phyloP scores from a whole-genome alignment of 2,888 invertebrate species.

The Crepidodera aurea region DNA sequence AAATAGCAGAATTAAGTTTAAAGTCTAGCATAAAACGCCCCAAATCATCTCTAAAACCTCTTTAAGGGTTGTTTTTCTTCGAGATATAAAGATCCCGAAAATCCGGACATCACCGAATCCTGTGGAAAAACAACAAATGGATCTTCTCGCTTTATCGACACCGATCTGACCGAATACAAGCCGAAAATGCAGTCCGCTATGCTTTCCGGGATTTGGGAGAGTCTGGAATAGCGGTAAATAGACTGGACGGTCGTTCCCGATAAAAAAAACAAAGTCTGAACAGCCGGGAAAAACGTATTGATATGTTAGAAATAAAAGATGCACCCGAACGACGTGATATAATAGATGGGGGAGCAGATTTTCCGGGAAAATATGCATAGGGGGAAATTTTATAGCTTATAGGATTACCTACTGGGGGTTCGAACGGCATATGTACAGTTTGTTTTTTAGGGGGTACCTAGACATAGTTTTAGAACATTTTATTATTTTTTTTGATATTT shows the following conservation, averaged over 20 bases:
- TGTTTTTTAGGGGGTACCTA: too few relatives aligned
- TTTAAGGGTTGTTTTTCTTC: neutral
- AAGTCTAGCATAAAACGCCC: too few relatives aligned
- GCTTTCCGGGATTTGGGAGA: constrained; percentile 40
- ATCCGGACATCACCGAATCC: constrained; percentile 28
- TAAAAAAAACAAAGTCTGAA: constrained; percentile 22
- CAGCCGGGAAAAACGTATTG: constrained; percentile 27
- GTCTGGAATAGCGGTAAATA: constrained; percentile 15
- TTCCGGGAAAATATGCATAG: constrained; percentile 13
- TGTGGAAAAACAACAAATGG: constrained; percentile 43
- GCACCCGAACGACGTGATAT: constrained; percentile 5
- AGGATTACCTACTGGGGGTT: neutral
- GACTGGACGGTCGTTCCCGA: constrained; percentile 30
- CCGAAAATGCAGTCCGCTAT: constrained; percentile 45
- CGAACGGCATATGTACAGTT: too few relatives aligned
- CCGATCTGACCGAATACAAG: constrained; percentile 40
- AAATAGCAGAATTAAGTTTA: too few relatives aligned
- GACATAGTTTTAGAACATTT: too few relatives aligned
- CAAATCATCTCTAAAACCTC: constrained; percentile 9
- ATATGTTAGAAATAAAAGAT: constrained; percentile 24
- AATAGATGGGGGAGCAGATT: neutral
- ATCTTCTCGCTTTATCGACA: constrained; percentile 33
- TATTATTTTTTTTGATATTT: too few relatives aligned
- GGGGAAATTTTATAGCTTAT: constrained; percentile 10
- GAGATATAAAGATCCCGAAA: constrained; percentile 28